Evolutionary conservation across 2,797 vertebrate species (phyloP), one percentile per base, ranked within the genome.

Genomic region (Rhabdophis nuchalis): DNA sequence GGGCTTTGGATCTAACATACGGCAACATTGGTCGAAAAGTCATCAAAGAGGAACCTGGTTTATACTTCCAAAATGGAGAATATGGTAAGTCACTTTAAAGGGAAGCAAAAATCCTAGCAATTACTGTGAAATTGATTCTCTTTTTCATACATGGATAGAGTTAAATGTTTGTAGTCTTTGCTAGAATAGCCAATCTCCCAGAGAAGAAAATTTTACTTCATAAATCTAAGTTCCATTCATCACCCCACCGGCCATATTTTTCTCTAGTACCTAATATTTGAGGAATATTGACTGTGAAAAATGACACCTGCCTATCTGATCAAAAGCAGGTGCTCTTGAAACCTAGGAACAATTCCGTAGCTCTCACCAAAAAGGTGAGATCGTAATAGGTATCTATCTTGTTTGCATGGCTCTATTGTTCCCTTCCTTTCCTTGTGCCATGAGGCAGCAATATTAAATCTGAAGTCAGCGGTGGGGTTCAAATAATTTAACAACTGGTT

Each of bases 1-100:
- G 98, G 32, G 98, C 99, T 91, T 96, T 99, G 94, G 99, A 99
- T 98, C 98, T 99, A 94, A 98, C 99, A 0, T 98, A 98, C 0
- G 97, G 98, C 91, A 98, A 93, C 92, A 97, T 98, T 36, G 97
- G 97, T 85, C 97, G 97, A 61, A 98, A 98, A 96, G 94, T 95
- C 36, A 98, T 98, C 92, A 98, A 98, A 92, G 98, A 99, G 94
- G 98, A 99, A 86, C 98, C 98, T 0, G 97, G 98, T 68, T 86
- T 98, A 91, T 95, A 97, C 23, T 98, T 98, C 91, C 92, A 97
- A 29, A 98, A 97, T 87, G 98, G 98, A 95, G 98, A 99, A 64
- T 98, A 97, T 89, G 97, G 98, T 98, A 95, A 97, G 98, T 97
- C 86, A 46, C 10, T 86, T 86, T 46, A 16, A 85, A 25, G 27